A percentile compares a stretch with the other conserved stretches of the same genome.
Conservation (phyloP, 2,113 vertebrate species). For the Tragelaphus scriptus region DNA sequence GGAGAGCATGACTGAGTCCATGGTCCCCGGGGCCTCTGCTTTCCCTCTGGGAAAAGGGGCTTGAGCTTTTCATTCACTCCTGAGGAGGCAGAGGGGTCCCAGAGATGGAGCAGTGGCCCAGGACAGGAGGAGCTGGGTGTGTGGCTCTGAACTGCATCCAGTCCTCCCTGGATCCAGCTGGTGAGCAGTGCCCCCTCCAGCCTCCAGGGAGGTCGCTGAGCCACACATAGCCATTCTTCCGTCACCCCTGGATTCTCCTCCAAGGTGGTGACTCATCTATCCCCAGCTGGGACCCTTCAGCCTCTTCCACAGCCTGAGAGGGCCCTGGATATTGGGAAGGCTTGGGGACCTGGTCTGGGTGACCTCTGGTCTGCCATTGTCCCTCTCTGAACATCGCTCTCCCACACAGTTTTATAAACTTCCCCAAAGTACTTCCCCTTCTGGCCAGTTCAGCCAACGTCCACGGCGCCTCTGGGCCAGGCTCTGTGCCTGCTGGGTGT, state of each 20-base stretch:
- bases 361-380: neutral
- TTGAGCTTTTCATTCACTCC: neutral
- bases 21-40: neutral
- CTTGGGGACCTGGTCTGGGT: neutral
- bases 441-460: constrained; percentile 29
- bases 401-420: constrained; percentile 39
- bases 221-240: neutral
- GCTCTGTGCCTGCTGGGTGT: neutral
- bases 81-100: neutral
- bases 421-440: constrained; percentile 16
- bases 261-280: neutral
- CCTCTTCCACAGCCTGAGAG: neutral
- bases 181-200: neutral
- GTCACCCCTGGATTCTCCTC: neutral
- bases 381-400: neutral
- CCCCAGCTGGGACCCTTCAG: neutral
- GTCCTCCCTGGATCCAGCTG: neutral
- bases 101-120: neutral
- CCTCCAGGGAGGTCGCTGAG: neutral
- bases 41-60: neutral
- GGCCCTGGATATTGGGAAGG: neutral
- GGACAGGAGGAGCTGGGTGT: neutral
- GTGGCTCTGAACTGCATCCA: neutral
- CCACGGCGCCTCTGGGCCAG: neutral
- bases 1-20: fast-evolving